Percentiles rank a stretch among this genome's conserved stretches.
phyloP scores from a whole-genome alignment of 2,113 vertebrate genomes.

The Pangasianodon hypophthalmus region DNA sequence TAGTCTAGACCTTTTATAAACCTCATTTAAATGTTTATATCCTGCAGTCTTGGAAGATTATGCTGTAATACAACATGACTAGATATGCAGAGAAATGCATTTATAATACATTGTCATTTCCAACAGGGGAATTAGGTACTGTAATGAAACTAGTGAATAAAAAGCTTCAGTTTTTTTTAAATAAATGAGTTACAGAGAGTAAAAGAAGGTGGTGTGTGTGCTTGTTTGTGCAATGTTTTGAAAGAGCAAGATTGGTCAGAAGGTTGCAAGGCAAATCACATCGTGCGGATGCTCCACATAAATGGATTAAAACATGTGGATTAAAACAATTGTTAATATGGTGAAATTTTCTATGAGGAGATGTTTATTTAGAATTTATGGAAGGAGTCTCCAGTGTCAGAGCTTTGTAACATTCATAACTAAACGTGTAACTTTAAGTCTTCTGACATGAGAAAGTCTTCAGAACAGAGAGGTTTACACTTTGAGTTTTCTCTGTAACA shows the following conservation, averaged over 20 bases:
- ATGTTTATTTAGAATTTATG: background rate
- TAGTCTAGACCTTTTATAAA: background rate
- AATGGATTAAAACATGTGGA: background rate
- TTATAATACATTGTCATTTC: slow-evolving; percentile 17
- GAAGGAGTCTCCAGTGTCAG: background rate
- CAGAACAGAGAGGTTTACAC: background rate
- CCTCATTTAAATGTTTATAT: background rate
- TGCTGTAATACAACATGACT: background rate
- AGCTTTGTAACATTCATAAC: background rate
- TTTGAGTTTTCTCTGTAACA: background rate
- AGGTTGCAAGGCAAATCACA: background rate
- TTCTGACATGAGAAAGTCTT: background rate
- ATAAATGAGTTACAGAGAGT: background rate
- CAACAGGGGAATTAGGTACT: background rate
- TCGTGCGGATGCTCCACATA: background rate
- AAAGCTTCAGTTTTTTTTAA: background rate
- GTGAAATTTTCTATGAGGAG: background rate
- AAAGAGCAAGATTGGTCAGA: background rate
- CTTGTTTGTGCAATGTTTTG: background rate
- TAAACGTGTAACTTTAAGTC: no score
- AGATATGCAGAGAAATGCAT: background rate
- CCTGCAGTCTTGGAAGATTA: background rate
- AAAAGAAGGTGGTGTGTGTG: background rate
- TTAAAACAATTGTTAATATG: background rate
- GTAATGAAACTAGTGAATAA: slow-evolving; percentile 2